Conservation (phyloP, 2,113 vertebrate species). For the Myocastor coypus region DNA sequence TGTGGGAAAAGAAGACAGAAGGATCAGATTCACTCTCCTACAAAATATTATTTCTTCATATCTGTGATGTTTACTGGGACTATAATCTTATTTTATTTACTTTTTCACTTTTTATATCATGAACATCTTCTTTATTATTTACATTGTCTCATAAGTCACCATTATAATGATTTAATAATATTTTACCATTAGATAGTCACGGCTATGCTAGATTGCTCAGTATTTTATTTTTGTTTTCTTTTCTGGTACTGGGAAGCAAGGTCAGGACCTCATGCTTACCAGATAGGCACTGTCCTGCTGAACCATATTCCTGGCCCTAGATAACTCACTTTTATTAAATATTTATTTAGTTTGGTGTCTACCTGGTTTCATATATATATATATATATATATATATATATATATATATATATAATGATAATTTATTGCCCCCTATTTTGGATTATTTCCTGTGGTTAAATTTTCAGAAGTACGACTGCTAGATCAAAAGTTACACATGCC, state of each 20-base stretch:
- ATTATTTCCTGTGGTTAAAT: constrained; percentile 27
- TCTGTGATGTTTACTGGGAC: not conserved
- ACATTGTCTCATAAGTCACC: constrained; percentile 25
- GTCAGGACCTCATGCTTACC: no score
- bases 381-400: constrained; percentile 42
- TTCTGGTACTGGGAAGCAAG: no score
- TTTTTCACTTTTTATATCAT: constrained; percentile 10
- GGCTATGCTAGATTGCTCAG: constrained; percentile 32
- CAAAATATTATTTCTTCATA: constrained; percentile 36
- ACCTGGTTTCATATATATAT: not conserved
- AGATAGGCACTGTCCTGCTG: no score
- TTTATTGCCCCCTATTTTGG: not conserved
- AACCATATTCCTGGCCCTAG: not conserved
- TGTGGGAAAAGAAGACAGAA: not conserved
- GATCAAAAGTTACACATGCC: not conserved
- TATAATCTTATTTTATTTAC: not conserved
- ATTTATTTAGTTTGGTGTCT: constrained; percentile 45
- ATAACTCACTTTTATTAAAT: constrained; percentile 63
- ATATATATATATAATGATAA: not conserved
- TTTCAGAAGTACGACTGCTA: constrained; percentile 38
- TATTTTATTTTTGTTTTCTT: not conserved
- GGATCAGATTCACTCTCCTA: not conserved
- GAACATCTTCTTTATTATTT: constrained; percentile 36
- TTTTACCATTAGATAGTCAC: not conserved
- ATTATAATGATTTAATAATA: constrained; percentile 24